Base-by-base conservation (phyloP, 2,797 vertebrate genomes). In the Alauda arvensis region DNA sequence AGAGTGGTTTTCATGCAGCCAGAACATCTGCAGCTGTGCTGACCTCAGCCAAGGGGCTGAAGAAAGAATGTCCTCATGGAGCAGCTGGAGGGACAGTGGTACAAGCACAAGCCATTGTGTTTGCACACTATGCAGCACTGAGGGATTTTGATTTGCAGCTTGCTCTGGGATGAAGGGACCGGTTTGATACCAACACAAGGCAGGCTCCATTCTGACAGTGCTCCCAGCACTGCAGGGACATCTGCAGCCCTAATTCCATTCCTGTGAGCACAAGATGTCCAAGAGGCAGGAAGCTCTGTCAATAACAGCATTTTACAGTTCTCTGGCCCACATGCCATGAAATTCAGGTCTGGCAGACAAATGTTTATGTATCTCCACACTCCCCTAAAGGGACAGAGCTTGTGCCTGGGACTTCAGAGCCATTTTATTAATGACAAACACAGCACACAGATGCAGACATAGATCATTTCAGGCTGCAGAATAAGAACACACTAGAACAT, bases 1-100 rank as follows among this genome's bases (percentile, higher is more conserved):
- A 94, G 70, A 81, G 65, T 20, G 43, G 31, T 81, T 76, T 93
- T 89, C 46, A 89, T 52, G 53, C 18, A 3, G 68, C 56, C 79
- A 72, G 67, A 72, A 83, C 90, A 91, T 93, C 86, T 94, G 94
- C 2, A 17, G 52, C 88, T 62, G 39, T 12, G 74, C 78, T 92
- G 84, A 93, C 33, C 88, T 93, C 86, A 85, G 88, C 79, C 77
- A 61, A 60, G 67, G 49, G 63, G 74, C 57, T 66, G 82, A 79
- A 60, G 45, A 62, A 71, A 87, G 72, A 85, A 94, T 61, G 63
- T 23, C 25, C 15, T 78, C 60, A 90, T 1, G 49, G 79, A 85
- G 16, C 84, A 88, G 92, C 92, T 83, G 90, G 16, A 59, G 71
- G 63, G 65, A 81, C 61, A 67, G 79, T 6, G 76, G 69, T 19